These are phyloP conservation scores for Orchesella cincta DNA, from an alignment of 1,140 invertebrate species.

Conservation along the genomic window DNA sequence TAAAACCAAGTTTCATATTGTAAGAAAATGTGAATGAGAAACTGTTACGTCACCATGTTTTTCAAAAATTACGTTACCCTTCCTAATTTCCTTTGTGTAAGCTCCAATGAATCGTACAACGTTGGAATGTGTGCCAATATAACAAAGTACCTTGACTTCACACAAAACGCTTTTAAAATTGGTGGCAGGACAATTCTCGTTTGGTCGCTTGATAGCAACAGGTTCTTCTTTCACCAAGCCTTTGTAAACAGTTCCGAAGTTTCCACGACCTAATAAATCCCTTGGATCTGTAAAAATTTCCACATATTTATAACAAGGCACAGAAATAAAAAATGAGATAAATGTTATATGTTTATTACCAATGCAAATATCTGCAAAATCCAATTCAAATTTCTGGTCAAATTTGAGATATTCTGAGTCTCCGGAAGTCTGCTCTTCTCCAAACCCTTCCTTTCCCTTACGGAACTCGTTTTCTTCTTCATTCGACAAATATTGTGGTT, in stretches of 20 bases:
- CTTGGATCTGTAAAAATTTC: background rate
- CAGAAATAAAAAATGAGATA: too few relatives aligned
- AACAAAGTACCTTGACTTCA: background rate
- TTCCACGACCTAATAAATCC: background rate
- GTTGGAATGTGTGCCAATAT: background rate
- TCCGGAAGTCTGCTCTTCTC: background rate
- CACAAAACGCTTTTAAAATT: background rate
- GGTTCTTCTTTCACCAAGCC: background rate
- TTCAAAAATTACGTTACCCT: background rate
- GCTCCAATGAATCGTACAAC: background rate
- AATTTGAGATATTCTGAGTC: background rate
- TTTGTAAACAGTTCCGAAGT: background rate
- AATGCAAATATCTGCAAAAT: background rate
- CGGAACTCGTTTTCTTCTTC: background rate
- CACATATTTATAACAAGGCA: background rate
- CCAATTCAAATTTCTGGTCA: background rate
- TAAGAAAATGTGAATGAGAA: background rate
- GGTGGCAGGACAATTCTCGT: background rate
- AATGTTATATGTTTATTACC: background rate
- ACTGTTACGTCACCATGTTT: background rate
- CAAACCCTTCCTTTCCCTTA: background rate
- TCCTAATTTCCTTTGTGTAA: background rate
- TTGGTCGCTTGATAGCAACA: constrained; percentile 3
- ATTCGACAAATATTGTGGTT: background rate
- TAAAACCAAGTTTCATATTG: constrained; percentile 1